Evolutionary conservation across 2,888 invertebrate species (phyloP), one percentile per base, ranked within the genome.

Genomic region (Calameuta pallipes): DNA sequence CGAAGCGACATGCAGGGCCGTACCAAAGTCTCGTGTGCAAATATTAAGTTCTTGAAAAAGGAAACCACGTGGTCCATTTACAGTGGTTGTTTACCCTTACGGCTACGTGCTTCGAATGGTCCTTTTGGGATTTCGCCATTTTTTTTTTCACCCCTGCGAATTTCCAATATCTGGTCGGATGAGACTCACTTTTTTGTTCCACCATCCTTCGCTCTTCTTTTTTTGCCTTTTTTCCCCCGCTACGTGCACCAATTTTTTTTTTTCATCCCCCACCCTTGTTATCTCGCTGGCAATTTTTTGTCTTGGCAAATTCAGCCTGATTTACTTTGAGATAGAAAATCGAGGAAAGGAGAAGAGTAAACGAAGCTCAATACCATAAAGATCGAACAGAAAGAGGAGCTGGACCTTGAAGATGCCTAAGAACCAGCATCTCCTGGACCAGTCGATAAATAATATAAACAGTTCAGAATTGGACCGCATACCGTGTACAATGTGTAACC

Each of bases 41-140:
- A 71, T 71, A 71, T 34, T 23, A 71, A 30, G 71, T 34, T 12
- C 23, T 23, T 9, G 56, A 23, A 23, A 23, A 23, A 34, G 33
- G 34, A 71, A 34, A 31, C 34, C 74, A 56, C 75, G 33, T 56
- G 41, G 34, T n/a, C 33, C 12, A 75, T 75, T 71, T 41, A 71
- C 70, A 37, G 35, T 23, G 74, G 70, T 75, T 78, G 75, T 78
- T 75, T 78, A 75, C 75, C 33, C 75, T 37, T 11, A 2, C 69
- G 41, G 34, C 70, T 75, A 78, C 75, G 78, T 78, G 78, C 69
- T 56, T 71, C 3, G 78, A 75, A 75, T 75, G 75, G 23, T 34
- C 30, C 31, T 37, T 71, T 71, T 31, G 71, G 71, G 75, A 75
- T 75, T 78, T 37, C 37, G 11, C 41, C 70, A 75, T 78, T 69